Conservation (phyloP, 23 tunicate species). For the Pegea sp. region DNA sequence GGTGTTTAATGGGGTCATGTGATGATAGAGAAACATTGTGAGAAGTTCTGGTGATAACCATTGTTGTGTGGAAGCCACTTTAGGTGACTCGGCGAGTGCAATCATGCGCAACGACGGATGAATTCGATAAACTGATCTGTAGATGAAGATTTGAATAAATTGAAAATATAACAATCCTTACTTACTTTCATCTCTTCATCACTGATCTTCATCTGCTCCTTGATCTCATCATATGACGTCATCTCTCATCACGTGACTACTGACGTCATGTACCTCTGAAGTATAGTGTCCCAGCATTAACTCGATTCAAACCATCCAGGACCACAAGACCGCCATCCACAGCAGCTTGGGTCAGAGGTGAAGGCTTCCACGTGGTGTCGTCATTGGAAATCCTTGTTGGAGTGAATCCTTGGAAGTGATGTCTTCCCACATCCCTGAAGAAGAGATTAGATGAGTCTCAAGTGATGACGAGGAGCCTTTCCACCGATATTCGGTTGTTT, state of each 20-base stretch:
- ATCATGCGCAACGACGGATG: conserved; percentile 85
- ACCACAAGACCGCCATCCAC: conserved; percentile 86
- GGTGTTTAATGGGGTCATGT: conserved; percentile 72
- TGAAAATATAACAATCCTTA: too few relatives aligned
- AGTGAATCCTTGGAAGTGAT: conserved; percentile 83
- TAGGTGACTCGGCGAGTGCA: conserved; percentile 90
- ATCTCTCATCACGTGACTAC: conserved; percentile 39
- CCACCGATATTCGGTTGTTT: too few relatives aligned
- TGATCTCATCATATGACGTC: conserved; percentile 56
- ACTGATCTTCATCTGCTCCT: conserved; percentile 24
- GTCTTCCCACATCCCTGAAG: conserved; percentile 78
- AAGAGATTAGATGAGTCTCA: neutral
- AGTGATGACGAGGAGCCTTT: too few relatives aligned
- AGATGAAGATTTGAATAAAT: neutral
- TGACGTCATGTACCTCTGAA: too few relatives aligned
- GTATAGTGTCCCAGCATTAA: conserved; percentile 84
- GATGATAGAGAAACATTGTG: conserved; percentile 72
- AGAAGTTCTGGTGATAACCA: conserved; percentile 83
- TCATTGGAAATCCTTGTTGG: conserved; percentile 89
- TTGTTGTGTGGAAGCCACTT: conserved; percentile 37
- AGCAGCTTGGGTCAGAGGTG: conserved; percentile 77
- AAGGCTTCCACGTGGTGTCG: conserved; percentile 81
- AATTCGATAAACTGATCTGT: conserved; percentile 30
- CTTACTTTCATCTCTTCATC: conserved; percentile 61
- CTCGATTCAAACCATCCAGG: conserved; percentile 78